A percentile compares a stretch with the other conserved stretches of the same genome.
These are phyloP conservation scores for Hippopotamus amphibius DNA, from an alignment of 2,113 vertebrate genomes.

Conservation along the genomic window DNA sequence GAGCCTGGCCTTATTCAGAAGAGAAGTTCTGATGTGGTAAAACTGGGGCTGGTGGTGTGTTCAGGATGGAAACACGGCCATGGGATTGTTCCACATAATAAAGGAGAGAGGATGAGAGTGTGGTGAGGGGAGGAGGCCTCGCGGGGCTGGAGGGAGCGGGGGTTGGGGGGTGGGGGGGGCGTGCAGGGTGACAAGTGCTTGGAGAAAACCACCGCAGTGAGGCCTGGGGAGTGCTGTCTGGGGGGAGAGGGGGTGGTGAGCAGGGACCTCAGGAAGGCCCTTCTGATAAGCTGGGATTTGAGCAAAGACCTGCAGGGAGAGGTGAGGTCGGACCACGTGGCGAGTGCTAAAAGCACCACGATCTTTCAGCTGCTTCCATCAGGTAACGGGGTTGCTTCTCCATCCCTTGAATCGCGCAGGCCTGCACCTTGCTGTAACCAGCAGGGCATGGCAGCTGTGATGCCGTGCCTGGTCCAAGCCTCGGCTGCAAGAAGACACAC, in stretches of 20 bases:
- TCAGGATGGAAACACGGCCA: not conserved
- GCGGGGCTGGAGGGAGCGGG: no score
- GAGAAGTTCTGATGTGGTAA: not conserved
- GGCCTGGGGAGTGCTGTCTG: not conserved
- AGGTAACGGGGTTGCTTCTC: not conserved
- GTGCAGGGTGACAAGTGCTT: not conserved
- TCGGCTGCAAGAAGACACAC: not conserved
- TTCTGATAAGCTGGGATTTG: not conserved
- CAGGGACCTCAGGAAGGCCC: no score
- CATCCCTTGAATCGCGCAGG: not conserved
- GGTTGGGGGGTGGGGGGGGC: no score
- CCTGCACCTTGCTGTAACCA: not conserved
- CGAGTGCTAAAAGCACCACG: no score
- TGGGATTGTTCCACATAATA: not conserved
- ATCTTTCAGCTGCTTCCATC: not conserved
- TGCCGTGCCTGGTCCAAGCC: not conserved
- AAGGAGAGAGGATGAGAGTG: not conserved
- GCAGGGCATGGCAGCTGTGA: not conserved
- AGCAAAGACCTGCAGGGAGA: not conserved
- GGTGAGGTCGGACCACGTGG: not conserved
- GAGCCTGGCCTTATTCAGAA: not conserved
- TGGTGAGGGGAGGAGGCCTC: not conserved
- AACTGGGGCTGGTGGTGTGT: not conserved
- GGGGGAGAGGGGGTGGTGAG: not conserved
- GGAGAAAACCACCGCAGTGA: not conserved